Evolutionary conservation across 2,888 invertebrate genomes (phyloP), one percentile per base, ranked within the genome.

Genomic region (Cheilosia soror): DNA sequence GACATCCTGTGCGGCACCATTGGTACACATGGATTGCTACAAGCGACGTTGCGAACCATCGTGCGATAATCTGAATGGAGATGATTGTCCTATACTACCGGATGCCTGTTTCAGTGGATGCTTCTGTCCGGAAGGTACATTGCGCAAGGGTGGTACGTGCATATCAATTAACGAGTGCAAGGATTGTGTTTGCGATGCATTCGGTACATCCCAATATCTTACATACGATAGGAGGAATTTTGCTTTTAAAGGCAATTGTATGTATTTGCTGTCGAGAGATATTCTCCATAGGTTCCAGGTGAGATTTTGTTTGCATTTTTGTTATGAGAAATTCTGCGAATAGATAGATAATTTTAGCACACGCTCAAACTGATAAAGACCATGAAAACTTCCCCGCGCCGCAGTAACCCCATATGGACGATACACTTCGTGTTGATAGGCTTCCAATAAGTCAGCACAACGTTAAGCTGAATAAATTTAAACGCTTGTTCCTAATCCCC

Each of bases 1-100:
- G 73, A 73, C 81, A 77, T 79, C 63, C 62, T 73, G 81, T 68
- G 68, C 62, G 73, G 79, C 79, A 94, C 95, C 49, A 93, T 93
- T 97, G 58, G 95, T 96, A n/a, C 96, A 96, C 91, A 94, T 95
- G 88, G 97, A 97, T 90, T 97, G 97, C 90, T 97, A 95, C 92
- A 95, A 95, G 88, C 94, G 94, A 75, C 93, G 94, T 77, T 98
- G 98, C 92, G 97, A 97, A 90, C 95, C 95, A 1, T 94, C 95
- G 0, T 98, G 98, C 90, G 93, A 95, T 55, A 94, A 94, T 66
- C 90, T 94, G 62, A 93, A 94, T 82, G 91, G 93, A 13, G 93
- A 94, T 60, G 91, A 91, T 72, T 96, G 96, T 87, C 95, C 95
- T 0, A 90, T 93, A 25, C 93, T 95, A 84, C 93, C 94, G 15